Conservation (phyloP, 2,113 vertebrate genomes). For the Petrocephalus microphthalmus region DNA sequence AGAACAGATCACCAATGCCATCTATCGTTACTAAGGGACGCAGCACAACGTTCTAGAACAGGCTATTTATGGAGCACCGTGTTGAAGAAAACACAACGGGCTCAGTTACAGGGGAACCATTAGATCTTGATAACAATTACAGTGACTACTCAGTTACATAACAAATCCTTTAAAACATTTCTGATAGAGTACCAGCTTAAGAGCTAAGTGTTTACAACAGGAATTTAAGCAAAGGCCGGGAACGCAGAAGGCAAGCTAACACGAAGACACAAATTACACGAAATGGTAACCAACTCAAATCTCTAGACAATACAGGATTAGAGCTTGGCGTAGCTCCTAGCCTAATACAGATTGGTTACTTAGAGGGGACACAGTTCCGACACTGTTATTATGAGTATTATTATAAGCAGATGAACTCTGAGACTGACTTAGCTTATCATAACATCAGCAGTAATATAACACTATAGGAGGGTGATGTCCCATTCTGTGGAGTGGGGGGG, state of each 20-base stretch:
- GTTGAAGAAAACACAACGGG: not conserved
- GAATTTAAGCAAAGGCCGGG: not conserved
- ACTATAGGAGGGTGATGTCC: not conserved
- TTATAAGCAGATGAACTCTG: not conserved
- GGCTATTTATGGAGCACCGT: not conserved
- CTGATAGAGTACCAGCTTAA: not conserved
- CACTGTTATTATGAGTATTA: not conserved
- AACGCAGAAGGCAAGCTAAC: not conserved
- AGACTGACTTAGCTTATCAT: not conserved
- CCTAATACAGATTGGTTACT: not conserved
- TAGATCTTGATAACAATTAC: not conserved
- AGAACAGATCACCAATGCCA: slow-evolving; percentile 24
- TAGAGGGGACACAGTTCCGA: not conserved
- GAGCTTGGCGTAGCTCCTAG: not conserved
- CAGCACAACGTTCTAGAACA: not conserved
- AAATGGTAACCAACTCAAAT: not conserved
- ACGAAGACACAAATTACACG: not conserved
- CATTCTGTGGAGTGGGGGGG: not conserved
- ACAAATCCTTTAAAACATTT: slow-evolving; percentile 3
- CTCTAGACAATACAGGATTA: not conserved
- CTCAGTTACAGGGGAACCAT: not conserved
- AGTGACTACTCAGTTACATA: not conserved
- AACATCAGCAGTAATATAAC: not conserved
- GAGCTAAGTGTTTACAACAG: not conserved
- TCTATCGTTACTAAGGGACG: slow-evolving; percentile 18